phyloP scores from a whole-genome alignment of 2,888 invertebrate genomes.

The Drosophila mercatorum region DNA sequence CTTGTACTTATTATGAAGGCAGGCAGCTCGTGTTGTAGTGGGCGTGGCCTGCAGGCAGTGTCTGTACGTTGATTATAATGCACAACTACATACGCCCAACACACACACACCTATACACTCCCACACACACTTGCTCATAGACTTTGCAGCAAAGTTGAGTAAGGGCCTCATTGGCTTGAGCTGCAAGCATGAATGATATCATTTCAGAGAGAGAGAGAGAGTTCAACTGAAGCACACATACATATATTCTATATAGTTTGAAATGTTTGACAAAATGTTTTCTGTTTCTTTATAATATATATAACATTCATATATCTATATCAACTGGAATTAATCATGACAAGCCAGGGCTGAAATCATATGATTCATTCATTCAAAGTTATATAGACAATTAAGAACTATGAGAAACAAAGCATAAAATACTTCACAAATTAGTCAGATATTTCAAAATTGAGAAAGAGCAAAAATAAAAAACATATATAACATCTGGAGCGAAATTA shows the following conservation, averaged over 20 bases:
- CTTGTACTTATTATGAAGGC: constrained; percentile 19
- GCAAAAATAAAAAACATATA: background rate
- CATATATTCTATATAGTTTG: background rate
- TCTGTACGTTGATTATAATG: constrained; percentile 19
- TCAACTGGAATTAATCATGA: background rate
- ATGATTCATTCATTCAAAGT: background rate
- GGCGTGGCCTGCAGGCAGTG: background rate
- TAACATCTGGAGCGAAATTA: background rate
- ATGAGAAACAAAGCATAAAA: background rate
- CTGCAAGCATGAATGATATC: constrained; percentile 23
- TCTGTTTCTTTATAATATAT: no score
- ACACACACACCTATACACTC: background rate
- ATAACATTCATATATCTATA: background rate
- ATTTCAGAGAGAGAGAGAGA: constrained; percentile 3
- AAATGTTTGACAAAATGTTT: no score
- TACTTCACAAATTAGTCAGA: background rate
- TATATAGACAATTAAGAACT: background rate
- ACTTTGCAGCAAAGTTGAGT: constrained; percentile 3
- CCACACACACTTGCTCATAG: background rate
- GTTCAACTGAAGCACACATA: constrained; percentile 8
- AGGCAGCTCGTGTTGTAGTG: background rate
- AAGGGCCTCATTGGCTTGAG: background rate
- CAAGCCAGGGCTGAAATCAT: background rate
- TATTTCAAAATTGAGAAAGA: background rate
- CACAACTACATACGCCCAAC: background rate